Percentiles rank a stretch among this genome's conserved stretches.
These are phyloP conservation scores for Hypotaenidia okinawae DNA, from an alignment of 2,797 vertebrate species.

Conservation along the genomic window DNA sequence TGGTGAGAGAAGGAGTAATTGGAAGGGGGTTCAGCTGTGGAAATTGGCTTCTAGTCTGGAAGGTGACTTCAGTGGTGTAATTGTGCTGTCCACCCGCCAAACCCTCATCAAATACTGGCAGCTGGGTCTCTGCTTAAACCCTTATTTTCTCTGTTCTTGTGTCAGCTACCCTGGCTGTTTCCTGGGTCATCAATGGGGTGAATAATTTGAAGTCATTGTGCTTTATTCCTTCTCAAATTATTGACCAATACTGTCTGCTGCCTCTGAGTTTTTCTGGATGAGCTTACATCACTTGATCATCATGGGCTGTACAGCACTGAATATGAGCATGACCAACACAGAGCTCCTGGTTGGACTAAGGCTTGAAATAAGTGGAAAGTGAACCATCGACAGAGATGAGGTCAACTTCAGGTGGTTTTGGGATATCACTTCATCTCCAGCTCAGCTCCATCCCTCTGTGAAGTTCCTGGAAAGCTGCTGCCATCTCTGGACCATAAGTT, in stretches of 20 bases:
- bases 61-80: not conserved
- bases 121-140: not conserved
- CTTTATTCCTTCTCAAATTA: not conserved
- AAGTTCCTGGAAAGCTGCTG: not conserved
- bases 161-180: not conserved
- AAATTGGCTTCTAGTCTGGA: not conserved
- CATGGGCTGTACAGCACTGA: fast-evolving
- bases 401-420: not conserved
- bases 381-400: not conserved
- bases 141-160: not conserved
- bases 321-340: not conserved
- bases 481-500: not conserved
- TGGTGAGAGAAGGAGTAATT: not conserved
- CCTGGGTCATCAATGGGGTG: not conserved
- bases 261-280: not conserved
- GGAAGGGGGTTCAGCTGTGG: not conserved
- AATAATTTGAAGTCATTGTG: not conserved
- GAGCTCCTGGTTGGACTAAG: not conserved
- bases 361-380: not conserved
- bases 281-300: not conserved
- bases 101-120: not conserved
- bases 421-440: not conserved
- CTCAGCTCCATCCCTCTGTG: not conserved
- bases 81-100: not conserved
- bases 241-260: not conserved